phyloP scores from a whole-genome alignment of 2,888 invertebrate genomes.

The Drosophila parthenogenetica region DNA sequence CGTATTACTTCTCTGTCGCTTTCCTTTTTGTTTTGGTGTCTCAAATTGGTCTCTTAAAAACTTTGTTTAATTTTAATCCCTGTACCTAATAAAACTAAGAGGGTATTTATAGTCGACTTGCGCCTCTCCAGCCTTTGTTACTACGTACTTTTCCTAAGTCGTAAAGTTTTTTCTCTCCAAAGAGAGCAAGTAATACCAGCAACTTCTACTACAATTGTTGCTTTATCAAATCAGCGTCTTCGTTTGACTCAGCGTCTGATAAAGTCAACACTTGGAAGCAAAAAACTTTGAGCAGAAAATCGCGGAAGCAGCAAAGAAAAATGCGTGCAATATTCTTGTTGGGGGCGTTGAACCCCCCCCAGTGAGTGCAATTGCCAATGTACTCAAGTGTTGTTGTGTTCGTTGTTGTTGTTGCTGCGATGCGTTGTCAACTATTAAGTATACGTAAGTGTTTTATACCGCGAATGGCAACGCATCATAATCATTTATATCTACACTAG shows the following conservation, averaged over 20 bases:
- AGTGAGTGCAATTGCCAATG: constrained; percentile 59
- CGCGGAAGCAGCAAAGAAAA: constrained; percentile 80
- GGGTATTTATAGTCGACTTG: too few species aligned
- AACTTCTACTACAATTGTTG: constrained; percentile 23
- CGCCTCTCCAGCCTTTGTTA: too few species aligned
- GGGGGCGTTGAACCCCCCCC: constrained; percentile 65
- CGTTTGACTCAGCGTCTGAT: constrained; percentile 32
- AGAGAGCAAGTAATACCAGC: not conserved
- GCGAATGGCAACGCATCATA: constrained; percentile 71
- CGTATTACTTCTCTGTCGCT: too few species aligned
- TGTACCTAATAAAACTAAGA: too few species aligned
- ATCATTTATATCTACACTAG: constrained; percentile 80
- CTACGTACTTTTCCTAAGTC: too few species aligned
- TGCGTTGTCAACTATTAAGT: constrained; percentile 65
- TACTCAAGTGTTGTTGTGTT: constrained; percentile 44
- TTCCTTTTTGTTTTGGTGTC: too few species aligned
- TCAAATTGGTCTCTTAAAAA: too few species aligned
- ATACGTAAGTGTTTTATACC: constrained; percentile 39
- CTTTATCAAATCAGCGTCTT: constrained; percentile 56
- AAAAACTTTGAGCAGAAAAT: constrained; percentile 57
- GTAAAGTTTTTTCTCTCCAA: not conserved
- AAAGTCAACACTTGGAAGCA: constrained; percentile 37
- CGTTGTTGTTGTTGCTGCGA: constrained; percentile 48
- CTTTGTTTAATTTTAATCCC: too few species aligned
- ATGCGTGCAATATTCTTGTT: constrained; percentile 67